phyloP scores from a whole-genome alignment of 2,888 invertebrate species.

The Polyploca ridens region DNA sequence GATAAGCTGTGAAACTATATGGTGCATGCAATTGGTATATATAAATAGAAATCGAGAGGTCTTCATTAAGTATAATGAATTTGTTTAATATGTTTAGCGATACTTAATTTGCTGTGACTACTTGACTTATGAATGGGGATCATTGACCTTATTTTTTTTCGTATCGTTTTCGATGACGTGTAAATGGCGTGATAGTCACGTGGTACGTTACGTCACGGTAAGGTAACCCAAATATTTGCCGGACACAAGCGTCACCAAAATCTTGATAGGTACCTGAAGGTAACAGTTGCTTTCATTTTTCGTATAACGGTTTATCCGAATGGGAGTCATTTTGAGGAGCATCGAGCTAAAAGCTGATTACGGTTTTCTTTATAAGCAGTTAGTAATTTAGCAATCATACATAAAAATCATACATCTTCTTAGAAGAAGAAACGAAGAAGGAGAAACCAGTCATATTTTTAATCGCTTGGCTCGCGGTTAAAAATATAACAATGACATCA shows the following conservation, averaged over 20 bases:
- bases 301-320: too few relatives aligned
- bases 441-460: too few relatives aligned
- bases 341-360: neutral
- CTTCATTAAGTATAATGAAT: neutral
- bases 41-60: constrained; percentile 7
- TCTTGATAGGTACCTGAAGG: neutral
- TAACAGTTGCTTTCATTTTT: neutral
- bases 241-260: neutral
- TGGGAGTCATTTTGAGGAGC: neutral
- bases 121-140: constrained; percentile 22
- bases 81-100: too few relatives aligned
- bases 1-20: constrained; percentile 13
- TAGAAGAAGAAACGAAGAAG: too few relatives aligned
- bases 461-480: too few relatives aligned
- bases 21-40: neutral
- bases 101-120: too few relatives aligned
- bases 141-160: constrained; percentile 28
- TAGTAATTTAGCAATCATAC: too few relatives aligned
- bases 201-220: constrained; percentile 22
- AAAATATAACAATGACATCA: too few relatives aligned
- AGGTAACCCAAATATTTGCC: constrained; percentile 9
- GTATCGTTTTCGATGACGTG: constrained; percentile 23
- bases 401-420: too few relatives aligned
- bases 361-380: too few relatives aligned
- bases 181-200: constrained; percentile 32